Conservation (phyloP, 92 coral and sea anemone genomes). For the Umimayanthus kanabou region DNA sequence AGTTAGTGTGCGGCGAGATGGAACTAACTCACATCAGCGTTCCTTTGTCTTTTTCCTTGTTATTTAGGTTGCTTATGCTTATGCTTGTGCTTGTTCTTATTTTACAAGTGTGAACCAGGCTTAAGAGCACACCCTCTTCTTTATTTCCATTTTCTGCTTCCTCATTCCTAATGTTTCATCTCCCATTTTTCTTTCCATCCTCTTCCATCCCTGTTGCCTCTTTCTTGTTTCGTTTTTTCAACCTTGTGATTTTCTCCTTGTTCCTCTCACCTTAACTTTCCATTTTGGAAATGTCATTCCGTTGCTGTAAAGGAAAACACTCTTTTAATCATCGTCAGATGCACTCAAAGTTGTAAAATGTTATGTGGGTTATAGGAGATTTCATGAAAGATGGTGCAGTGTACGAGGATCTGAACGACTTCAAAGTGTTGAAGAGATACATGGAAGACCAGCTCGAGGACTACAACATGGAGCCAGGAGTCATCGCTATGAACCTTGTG, state of each 20-base stretch:
- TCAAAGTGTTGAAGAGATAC: conserved; percentile 83
- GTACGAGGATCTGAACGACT: conserved; percentile 93
- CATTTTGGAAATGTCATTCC: neutral
- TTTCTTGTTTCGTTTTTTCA: neutral
- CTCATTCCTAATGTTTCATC: neutral
- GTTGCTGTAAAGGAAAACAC: neutral
- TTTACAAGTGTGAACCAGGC: no score
- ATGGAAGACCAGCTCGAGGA: conserved; percentile 98
- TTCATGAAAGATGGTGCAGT: conserved; percentile 94
- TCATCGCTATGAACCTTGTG: conserved; percentile 93
- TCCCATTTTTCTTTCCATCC: neutral
- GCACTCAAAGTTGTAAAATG: neutral
- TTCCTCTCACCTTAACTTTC: neutral
- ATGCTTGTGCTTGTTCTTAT: no score
- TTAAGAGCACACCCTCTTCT: no score
- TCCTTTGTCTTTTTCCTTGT: no score
- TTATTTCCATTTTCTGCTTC: neutral
- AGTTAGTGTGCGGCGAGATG: no score
- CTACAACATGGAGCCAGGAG: conserved; percentile 99
- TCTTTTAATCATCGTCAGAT: neutral
- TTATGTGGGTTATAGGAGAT: conserved; percentile 65
- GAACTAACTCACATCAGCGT: no score
- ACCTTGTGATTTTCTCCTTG: neutral
- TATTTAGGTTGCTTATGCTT: no score
- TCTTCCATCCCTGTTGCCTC: neutral